A percentile compares a stretch with the other conserved stretches of the same genome.
phyloP scores from a whole-genome alignment of 2,797 vertebrate genomes.

The Girardinus metallicus region DNA sequence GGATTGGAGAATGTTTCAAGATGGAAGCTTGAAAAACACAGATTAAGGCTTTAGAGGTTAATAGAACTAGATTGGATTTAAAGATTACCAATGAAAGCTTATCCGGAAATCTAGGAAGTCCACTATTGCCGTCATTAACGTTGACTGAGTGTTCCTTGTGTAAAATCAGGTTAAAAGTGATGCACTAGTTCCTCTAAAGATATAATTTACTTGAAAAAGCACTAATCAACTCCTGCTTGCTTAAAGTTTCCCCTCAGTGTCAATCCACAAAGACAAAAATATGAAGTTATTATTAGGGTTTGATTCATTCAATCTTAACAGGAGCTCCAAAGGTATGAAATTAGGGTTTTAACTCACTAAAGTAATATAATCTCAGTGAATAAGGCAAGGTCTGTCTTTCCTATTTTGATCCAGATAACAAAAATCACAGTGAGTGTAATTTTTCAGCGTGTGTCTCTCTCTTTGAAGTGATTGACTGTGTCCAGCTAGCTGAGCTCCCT shows the following conservation, averaged over 20 bases:
- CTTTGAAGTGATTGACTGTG: constrained; percentile 50
- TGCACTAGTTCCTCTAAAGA: neutral
- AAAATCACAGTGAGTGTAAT: constrained; percentile 53
- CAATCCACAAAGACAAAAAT: constrained; percentile 45
- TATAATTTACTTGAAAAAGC: constrained; percentile 16
- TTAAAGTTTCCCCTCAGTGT: constrained; percentile 11
- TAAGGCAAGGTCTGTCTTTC: constrained; percentile 46
- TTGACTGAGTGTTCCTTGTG: constrained; percentile 11
- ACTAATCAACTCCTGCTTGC: constrained; percentile 1
- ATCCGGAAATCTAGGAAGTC: constrained; percentile 42
- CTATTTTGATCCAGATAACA: constrained; percentile 52
- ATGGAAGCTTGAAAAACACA: constrained; percentile 15
- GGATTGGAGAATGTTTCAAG: constrained; percentile 19
- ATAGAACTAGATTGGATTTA: constrained; percentile 53
- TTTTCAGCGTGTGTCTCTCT: constrained; percentile 32
- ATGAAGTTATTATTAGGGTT: constrained; percentile 53
- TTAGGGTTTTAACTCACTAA: constrained; percentile 45
- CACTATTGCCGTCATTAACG: constrained; percentile 30
- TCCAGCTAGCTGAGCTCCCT: constrained; percentile 56
- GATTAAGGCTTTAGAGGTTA: constrained; percentile 32
- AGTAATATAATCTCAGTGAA: constrained; percentile 63
- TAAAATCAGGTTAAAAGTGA: constrained; percentile 13
- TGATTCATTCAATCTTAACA: constrained; percentile 37
- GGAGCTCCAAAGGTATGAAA: constrained; percentile 41
- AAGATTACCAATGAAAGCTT: constrained; percentile 54